Evolutionary conservation across 2,797 vertebrate genomes (phyloP).

Genomic region (Oceanodroma leucorhoa): DNA sequence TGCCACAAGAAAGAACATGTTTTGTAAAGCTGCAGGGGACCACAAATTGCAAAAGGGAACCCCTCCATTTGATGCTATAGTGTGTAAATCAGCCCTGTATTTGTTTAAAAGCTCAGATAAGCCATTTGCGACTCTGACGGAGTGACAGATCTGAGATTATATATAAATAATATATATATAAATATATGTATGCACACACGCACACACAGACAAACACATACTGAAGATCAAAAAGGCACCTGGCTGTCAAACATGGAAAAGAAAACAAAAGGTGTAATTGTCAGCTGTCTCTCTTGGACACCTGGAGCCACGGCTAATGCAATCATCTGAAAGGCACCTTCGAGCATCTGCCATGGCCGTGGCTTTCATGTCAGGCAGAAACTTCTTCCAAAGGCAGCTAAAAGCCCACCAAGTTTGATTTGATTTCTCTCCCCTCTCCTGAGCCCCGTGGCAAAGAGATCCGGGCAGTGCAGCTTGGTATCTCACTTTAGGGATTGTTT

Average conservation of each 20-base stretch:
- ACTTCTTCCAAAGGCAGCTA: constrained; percentile 21
- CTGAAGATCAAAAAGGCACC: constrained; percentile 41
- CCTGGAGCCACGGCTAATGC: constrained; percentile 33
- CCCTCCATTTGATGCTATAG: not conserved
- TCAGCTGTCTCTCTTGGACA: constrained; percentile 46
- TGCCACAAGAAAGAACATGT: not conserved
- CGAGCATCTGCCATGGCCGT: not conserved
- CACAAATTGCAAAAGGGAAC: not conserved
- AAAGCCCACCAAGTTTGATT: not conserved
- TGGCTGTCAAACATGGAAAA: constrained; percentile 61
- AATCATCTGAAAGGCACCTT: constrained; percentile 32
- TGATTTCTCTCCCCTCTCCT: not conserved
- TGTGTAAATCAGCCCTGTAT: not conserved
- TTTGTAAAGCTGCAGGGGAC: not conserved
- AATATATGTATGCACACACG: not conserved
- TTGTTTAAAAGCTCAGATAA: not conserved
- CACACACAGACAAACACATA: not conserved
- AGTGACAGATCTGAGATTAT: not conserved
- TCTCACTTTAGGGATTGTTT: not conserved
- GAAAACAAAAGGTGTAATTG: constrained; percentile 47
- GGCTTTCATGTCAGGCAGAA: constrained; percentile 25
- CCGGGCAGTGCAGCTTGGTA: not conserved
- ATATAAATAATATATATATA: not conserved
- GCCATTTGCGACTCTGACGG: not conserved
- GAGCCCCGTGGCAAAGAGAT: not conserved